phyloP scores from a whole-genome alignment of 2,113 vertebrate species.

The Microcebus tavaratra region DNA sequence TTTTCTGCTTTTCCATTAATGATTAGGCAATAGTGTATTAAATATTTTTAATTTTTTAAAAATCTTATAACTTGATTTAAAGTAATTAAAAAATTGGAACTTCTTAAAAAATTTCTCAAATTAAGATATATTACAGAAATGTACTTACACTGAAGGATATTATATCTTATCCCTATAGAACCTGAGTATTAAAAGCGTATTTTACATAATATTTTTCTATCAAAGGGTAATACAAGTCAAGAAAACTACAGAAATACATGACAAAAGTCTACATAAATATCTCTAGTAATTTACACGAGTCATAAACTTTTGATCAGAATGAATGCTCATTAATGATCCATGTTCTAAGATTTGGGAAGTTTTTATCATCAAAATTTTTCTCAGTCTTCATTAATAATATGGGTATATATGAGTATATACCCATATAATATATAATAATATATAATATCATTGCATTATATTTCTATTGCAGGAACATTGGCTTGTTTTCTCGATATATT shows the following conservation, averaged over 20 bases:
- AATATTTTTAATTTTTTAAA: background rate
- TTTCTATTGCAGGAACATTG: too few relatives aligned
- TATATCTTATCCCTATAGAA: fast-evolving
- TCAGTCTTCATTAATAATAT: background rate
- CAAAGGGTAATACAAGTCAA: background rate
- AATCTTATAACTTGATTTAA: background rate
- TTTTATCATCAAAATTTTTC: background rate
- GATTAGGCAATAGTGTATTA: background rate
- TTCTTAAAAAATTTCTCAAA: background rate
- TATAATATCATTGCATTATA: too few relatives aligned
- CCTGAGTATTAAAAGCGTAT: background rate
- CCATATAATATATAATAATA: too few relatives aligned
- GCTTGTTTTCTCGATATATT: too few relatives aligned
- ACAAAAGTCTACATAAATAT: background rate
- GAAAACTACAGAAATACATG: background rate
- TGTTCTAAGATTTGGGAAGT: too few relatives aligned
- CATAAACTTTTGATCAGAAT: too few relatives aligned
- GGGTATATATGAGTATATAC: too few relatives aligned
- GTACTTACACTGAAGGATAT: fast-evolving
- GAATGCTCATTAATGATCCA: too few relatives aligned
- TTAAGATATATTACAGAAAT: background rate
- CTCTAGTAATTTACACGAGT: background rate
- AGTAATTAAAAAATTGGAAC: background rate
- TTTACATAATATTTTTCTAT: background rate
- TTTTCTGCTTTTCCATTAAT: background rate